Evolutionary conservation across 92 coral and sea anemone species (phyloP), one percentile per base, ranked within the genome.

Genomic region (Zoanthus gigantus): DNA sequence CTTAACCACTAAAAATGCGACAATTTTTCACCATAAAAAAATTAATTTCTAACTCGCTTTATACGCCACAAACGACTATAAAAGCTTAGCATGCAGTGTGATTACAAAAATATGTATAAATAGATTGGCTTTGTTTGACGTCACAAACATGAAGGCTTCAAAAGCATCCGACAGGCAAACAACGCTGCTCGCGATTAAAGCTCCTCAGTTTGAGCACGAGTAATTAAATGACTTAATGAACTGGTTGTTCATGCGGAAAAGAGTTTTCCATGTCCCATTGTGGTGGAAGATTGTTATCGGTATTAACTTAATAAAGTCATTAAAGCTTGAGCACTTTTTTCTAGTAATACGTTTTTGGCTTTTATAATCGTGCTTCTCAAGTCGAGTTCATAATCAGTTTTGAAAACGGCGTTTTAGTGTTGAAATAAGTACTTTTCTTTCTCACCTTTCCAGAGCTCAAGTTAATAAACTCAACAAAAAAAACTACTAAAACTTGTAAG

Each of bases 111-210:
- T 81, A 81, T 46, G 75, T 81, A 79, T 81, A 81, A 81, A 81
- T 81, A 81, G 85, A 42, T 15, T 47, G 85, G 73, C 66, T 81
- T 81, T 81, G 85, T 81, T 81, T 81, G 60, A 81, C 85, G 85
- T 81, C 85, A 81, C 85, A 66, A 63, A 74, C 85, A 81, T 81
- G 85, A 81, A 66, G 57, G 85, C 73, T 68, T 81, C 74, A 67
- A 81, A 81, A 81, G 85, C 85, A 7, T 45, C 85, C 85, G 85
- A 42, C 85, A 81, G 75, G 57, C 85, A 28, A 66, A 68, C 66
- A 81, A 81, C 50, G 44, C 75, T 65, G 85, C 13, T 66, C 56
- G 85, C 85, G 85, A 81, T 81, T 81, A 81, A 81, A 81, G 31
- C 75, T 81, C 75, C 85, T 66, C n/a, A 73, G 85, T 81, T 23